Conservation (phyloP, 2,888 invertebrate species). For the Drosophila silvestris region DNA sequence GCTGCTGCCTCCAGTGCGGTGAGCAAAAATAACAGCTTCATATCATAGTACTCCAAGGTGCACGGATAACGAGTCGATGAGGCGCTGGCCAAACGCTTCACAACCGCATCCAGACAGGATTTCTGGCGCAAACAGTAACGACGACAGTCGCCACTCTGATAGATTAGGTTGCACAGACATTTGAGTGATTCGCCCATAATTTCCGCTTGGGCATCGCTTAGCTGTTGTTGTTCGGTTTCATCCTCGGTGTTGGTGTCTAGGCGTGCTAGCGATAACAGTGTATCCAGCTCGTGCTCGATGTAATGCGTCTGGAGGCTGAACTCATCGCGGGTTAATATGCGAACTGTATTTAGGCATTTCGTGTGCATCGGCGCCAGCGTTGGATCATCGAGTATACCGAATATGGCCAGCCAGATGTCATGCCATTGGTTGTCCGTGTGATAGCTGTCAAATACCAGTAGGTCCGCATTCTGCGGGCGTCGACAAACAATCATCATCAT, state of each 20-base stretch:
- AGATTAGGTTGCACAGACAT: conserved; percentile 95
- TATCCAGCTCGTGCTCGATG: conserved; percentile 89
- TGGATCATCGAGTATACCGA: conserved; percentile 81
- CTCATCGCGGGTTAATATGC: conserved; percentile 91
- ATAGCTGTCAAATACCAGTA: conserved; percentile 83
- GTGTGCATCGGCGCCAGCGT: conserved; percentile 65
- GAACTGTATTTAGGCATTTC: conserved; percentile 82
- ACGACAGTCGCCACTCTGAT: conserved; percentile 89
- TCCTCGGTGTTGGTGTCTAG: conserved; percentile 59
- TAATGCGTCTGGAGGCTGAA: conserved; percentile 88
- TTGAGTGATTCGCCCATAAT: conserved; percentile 92
- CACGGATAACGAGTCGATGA: conserved; percentile 82
- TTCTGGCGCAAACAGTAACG: conserved; percentile 88
- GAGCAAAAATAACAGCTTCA: conserved; percentile 94
- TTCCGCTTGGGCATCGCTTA: conserved; percentile 75
- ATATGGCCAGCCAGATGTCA: conserved; percentile 83
- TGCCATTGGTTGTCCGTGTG: conserved; percentile 84
- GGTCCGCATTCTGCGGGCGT: conserved; percentile 78
- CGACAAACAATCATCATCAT: conserved; percentile 5
- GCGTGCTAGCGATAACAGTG: conserved; percentile 89
- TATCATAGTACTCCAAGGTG: conserved; percentile 91
- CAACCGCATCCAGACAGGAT: conserved; percentile 89
- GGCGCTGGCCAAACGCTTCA: conserved; percentile 88
- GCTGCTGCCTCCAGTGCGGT: conserved; percentile 92
- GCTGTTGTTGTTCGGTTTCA: conserved; percentile 34